These are phyloP conservation scores for Drosophila ustulata DNA, from an alignment of 2,888 invertebrate genomes.

Conservation along the genomic window DNA sequence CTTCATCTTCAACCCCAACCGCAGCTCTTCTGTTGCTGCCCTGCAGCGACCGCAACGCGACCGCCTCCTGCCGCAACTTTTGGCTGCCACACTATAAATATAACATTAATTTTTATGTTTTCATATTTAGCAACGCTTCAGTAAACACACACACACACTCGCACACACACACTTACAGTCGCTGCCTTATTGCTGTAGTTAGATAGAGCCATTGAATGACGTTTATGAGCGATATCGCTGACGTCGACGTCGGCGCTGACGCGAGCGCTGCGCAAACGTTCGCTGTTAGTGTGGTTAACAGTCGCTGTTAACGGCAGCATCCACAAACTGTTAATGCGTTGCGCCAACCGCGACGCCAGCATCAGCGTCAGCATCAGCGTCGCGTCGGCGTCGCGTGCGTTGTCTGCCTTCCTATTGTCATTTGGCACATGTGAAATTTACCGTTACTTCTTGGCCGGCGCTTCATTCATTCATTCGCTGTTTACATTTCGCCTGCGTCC, in stretches of 20 bases:
- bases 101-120: slow-evolving; percentile 82
- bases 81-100: slow-evolving; percentile 80
- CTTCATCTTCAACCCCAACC: slow-evolving; percentile 11
- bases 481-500: slow-evolving; percentile 78
- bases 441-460: slow-evolving; percentile 77
- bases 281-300: slow-evolving; percentile 52
- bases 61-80: slow-evolving; percentile 48
- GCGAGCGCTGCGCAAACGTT: slow-evolving; percentile 17
- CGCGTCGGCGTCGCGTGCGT: slow-evolving; percentile 29
- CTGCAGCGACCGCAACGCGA: slow-evolving; percentile 71
- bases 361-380: slow-evolving; percentile 5
- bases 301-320: slow-evolving; percentile 56
- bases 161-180: slow-evolving; percentile 14
- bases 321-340: slow-evolving; percentile 54
- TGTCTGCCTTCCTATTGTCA: slow-evolving; percentile 73
- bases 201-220: slow-evolving; percentile 78
- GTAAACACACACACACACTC: slow-evolving; percentile 62
- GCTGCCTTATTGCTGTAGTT: slow-evolving; percentile 59
- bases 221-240: slow-evolving; percentile 75
- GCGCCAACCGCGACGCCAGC: slow-evolving; percentile 33
- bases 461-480: slow-evolving; percentile 81
- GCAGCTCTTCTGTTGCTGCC: slow-evolving; percentile 38
- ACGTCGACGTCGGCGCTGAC: slow-evolving; percentile 14
- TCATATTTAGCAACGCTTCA: slow-evolving; percentile 79
- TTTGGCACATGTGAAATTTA: slow-evolving; percentile 81